phyloP scores from a whole-genome alignment of 2,113 vertebrate species.

The Galeopterus variegatus region DNA sequence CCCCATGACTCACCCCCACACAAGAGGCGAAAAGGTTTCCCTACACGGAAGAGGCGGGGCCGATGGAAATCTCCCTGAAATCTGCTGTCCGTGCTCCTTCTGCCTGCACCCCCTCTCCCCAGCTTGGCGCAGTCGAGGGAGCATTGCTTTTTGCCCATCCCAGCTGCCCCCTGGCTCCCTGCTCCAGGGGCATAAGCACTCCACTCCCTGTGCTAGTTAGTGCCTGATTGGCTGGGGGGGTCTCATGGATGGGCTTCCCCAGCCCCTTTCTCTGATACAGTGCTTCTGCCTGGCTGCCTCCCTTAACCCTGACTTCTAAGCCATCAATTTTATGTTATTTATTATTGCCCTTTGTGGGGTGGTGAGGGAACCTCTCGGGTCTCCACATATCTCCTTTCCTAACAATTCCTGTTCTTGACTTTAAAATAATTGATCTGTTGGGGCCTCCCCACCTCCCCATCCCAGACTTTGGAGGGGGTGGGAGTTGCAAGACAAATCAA shows the following conservation, averaged over 20 bases:
- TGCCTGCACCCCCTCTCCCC: slow-evolving; percentile 59
- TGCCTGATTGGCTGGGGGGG: slow-evolving; percentile 79
- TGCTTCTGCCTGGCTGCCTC: slow-evolving; percentile 82
- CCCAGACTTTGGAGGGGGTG: slow-evolving; percentile 54
- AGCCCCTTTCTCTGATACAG: slow-evolving; percentile 74
- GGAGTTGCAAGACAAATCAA: slow-evolving; percentile 65
- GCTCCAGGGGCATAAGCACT: slow-evolving; percentile 57
- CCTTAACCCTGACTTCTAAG: slow-evolving; percentile 75
- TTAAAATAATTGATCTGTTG: slow-evolving; percentile 65
- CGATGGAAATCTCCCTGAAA: slow-evolving; percentile 86
- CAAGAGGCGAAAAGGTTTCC: slow-evolving; percentile 85
- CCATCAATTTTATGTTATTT: slow-evolving; percentile 78
- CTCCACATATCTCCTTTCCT: slow-evolving; percentile 44
- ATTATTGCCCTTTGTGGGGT: slow-evolving; percentile 57
- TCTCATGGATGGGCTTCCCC: not conserved
- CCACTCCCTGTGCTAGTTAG: slow-evolving; percentile 82
- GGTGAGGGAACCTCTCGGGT: slow-evolving; percentile 40
- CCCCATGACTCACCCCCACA: slow-evolving; percentile 72
- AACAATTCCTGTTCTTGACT: slow-evolving; percentile 76
- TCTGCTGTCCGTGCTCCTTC: not conserved
- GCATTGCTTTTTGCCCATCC: not conserved
- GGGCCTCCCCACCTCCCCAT: not conserved
- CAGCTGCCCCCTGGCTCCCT: slow-evolving; percentile 61
- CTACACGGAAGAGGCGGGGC: slow-evolving; percentile 84
- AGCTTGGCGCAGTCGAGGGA: slow-evolving; percentile 73